Conservation (phyloP, 1,140 invertebrate species). For the Maniola jurtina region DNA sequence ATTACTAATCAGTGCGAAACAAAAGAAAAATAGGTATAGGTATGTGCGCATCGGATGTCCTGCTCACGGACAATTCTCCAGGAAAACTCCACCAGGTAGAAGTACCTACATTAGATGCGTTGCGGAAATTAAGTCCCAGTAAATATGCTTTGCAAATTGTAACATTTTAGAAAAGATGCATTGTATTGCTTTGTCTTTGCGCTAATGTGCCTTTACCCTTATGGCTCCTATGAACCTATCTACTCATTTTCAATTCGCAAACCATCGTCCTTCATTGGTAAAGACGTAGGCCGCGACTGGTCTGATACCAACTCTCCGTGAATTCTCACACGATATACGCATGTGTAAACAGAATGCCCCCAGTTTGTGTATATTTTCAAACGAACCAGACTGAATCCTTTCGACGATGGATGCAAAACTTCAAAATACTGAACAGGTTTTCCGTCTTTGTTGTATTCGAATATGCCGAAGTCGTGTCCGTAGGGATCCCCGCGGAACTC, state of each 20-base stretch:
- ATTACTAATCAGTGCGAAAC: too few relatives aligned
- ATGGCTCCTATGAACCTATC: too few relatives aligned
- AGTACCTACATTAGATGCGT: too few relatives aligned
- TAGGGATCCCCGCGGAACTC: conserved; percentile 49
- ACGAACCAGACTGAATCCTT: conserved; percentile 53
- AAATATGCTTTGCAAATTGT: too few relatives aligned
- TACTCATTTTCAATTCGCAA: conserved; percentile 52
- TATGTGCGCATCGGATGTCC: too few relatives aligned
- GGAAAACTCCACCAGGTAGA: too few relatives aligned
- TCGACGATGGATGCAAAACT: conserved; percentile 42
- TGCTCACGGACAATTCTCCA: too few relatives aligned
- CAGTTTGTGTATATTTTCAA: conserved; percentile 59
- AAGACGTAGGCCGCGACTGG: conserved; percentile 23
- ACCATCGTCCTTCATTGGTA: conserved; percentile 40
- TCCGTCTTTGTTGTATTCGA: conserved; percentile 61
- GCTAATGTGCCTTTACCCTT: too few relatives aligned
- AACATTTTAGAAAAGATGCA: too few relatives aligned
- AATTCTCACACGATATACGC: conserved; percentile 62
- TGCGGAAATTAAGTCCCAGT: too few relatives aligned
- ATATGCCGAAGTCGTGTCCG: conserved; percentile 62
- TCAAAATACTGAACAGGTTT: conserved; percentile 68
- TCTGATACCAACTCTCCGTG: conserved; percentile 55
- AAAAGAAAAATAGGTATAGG: too few relatives aligned
- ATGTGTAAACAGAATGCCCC: conserved; percentile 65
- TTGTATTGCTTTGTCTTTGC: background rate